Conservation (phyloP, 2,797 vertebrate genomes). For the Danio albolineatus region DNA sequence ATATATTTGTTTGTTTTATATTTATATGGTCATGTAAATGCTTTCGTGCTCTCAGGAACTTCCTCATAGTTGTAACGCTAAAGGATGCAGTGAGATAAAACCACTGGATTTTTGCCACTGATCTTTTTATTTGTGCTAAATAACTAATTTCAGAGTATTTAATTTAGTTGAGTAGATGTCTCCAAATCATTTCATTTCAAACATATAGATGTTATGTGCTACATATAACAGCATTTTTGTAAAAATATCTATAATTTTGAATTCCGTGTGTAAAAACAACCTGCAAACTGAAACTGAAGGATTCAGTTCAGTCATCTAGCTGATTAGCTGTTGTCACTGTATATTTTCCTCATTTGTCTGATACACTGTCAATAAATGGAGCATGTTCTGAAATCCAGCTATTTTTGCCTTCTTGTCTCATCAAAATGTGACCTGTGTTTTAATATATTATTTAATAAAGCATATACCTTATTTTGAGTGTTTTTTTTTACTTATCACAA, state of each 20-base stretch:
- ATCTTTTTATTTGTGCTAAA: constrained; percentile 14
- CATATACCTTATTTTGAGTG: background rate
- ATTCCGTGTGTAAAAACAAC: too few relatives aligned
- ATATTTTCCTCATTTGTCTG: constrained; percentile 32
- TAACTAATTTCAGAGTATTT: constrained; percentile 2
- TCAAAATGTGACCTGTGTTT: background rate
- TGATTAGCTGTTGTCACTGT: constrained; percentile 14
- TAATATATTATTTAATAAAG: background rate
- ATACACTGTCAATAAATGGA: constrained; percentile 46
- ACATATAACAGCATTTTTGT: background rate
- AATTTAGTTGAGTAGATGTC: constrained; percentile 16
- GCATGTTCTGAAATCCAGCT: constrained; percentile 12
- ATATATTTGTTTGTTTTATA: constrained; percentile 6
- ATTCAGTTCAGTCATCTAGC: too few relatives aligned
- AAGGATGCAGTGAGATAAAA: constrained; percentile 31
- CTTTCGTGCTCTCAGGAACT: constrained; percentile 45
- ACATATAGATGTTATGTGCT: background rate
- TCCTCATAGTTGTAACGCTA: constrained; percentile 24
- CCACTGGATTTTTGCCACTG: constrained; percentile 31
- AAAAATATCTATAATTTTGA: background rate
- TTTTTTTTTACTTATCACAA: constrained; percentile 21
- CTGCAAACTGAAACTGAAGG: too few relatives aligned
- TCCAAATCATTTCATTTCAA: constrained; percentile 14
- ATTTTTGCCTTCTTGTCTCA: background rate
- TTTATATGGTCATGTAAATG: constrained; percentile 7